phyloP scores from a whole-genome alignment of 2,888 invertebrate species.

The Dusona sp. region DNA sequence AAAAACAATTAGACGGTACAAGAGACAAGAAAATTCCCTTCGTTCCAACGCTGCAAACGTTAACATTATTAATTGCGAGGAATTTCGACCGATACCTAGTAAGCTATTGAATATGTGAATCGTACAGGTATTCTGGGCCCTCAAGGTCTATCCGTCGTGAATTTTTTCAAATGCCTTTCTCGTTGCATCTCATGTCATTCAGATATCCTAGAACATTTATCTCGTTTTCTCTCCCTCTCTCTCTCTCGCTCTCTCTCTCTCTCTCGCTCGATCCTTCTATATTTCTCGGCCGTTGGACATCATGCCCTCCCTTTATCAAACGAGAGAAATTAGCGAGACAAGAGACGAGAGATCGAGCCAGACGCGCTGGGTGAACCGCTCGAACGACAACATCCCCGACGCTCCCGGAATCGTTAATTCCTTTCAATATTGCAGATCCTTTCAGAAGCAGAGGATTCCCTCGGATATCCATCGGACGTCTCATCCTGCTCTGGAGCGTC shows the following conservation, averaged over 20 bases:
- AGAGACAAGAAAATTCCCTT: neutral
- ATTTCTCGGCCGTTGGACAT: conserved; percentile 19
- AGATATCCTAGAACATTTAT: neutral
- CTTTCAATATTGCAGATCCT: conserved; percentile 80
- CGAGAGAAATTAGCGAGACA: conserved; percentile 24
- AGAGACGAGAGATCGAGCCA: conserved; percentile 47
- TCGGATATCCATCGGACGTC: conserved; percentile 29
- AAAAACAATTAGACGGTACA: neutral
- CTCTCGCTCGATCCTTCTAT: conserved; percentile 8
- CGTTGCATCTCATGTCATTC: conserved; percentile 12
- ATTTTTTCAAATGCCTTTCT: conserved; percentile 18
- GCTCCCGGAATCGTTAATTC: conserved; percentile 81
- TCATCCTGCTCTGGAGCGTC: conserved; percentile 27
- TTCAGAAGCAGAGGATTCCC: conserved; percentile 54
- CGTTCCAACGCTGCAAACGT: neutral
- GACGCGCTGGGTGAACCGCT: conserved; percentile 34
- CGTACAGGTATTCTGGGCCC: neutral
- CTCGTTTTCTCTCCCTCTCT: neutral
- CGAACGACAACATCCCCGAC: conserved; percentile 70
- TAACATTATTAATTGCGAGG: neutral
- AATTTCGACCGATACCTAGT: neutral
- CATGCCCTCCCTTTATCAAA: conserved; percentile 18
- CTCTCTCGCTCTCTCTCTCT: neutral
- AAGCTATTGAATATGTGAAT: neutral
- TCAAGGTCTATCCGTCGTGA: neutral